Conservation (phyloP, 2,113 vertebrate genomes). For the Notothenia coriiceps region DNA sequence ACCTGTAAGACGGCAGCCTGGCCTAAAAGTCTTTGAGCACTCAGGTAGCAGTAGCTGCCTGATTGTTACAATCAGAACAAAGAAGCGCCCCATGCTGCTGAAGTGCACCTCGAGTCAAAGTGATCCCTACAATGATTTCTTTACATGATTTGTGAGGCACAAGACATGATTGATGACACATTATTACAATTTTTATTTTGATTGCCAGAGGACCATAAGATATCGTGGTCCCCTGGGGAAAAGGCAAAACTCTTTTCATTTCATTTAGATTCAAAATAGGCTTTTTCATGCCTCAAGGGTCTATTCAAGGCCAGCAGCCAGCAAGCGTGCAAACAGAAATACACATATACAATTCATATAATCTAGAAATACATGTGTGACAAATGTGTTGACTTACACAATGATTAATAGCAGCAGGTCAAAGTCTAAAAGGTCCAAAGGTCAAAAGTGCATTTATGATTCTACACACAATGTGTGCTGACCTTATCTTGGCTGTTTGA, state of each 20-base stretch:
- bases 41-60: conserved; percentile 28
- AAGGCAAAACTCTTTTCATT: not conserved
- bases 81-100: conserved; percentile 14
- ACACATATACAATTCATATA: no score
- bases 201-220: not conserved
- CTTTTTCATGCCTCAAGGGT: no score
- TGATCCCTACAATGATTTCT: conserved; percentile 24
- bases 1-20: not conserved
- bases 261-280: no score
- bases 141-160: conserved; percentile 8
- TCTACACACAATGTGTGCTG: no score
- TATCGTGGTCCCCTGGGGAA: not conserved
- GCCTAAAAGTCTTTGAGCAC: not conserved
- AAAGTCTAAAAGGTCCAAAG: no score
- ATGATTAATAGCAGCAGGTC: no score
- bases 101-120: conserved; percentile 34
- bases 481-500: no score
- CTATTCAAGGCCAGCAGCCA: no score
- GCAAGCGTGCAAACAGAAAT: no score
- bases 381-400: no score
- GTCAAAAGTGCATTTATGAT: no score
- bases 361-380: no score
- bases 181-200: not conserved
- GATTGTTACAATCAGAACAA: conserved; percentile 56
- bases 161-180: not conserved